phyloP scores from a whole-genome alignment of 2,113 vertebrate genomes.

The Psophia crepitans region DNA sequence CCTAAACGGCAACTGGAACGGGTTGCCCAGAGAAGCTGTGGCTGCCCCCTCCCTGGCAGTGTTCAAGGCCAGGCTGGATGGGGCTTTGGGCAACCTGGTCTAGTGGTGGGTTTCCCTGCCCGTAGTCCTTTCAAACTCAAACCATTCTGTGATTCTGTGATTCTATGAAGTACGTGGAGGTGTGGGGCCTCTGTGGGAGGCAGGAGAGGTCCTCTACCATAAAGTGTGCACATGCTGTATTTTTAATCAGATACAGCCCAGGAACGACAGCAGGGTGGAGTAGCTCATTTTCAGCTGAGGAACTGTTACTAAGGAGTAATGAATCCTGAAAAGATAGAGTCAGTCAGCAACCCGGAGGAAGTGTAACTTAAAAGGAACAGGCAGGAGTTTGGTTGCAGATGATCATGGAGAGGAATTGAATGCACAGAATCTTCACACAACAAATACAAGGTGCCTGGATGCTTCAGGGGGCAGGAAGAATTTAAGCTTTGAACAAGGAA shows the following conservation, averaged over 20 bases:
- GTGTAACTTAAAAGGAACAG: neutral
- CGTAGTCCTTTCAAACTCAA: too few species aligned
- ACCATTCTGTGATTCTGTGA: too few species aligned
- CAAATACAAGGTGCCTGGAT: neutral
- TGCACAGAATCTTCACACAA: neutral
- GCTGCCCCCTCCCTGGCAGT: too few species aligned
- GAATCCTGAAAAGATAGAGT: neutral
- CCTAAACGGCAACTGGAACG: neutral
- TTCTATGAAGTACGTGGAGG: too few species aligned
- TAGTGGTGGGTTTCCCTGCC: too few species aligned
- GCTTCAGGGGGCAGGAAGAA: neutral
- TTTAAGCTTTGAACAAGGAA: neutral
- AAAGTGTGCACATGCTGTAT: neutral
- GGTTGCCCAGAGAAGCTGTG: too few species aligned
- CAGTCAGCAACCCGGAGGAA: rapidly evolving
- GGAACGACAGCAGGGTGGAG: neutral
- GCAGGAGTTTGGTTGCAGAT: neutral
- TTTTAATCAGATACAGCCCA: neutral
- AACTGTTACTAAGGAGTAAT: neutral
- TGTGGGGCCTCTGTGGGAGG: neutral
- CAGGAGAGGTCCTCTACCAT: neutral
- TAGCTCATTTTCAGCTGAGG: neutral
- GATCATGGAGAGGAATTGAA: neutral
- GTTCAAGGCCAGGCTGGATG: too few species aligned
- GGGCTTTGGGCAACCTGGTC: too few species aligned